Percentiles rank a stretch among this genome's conserved stretches.
Evolutionary conservation across 2,888 invertebrate species (phyloP).

Genomic region (Platycnemis pennipes): DNA sequence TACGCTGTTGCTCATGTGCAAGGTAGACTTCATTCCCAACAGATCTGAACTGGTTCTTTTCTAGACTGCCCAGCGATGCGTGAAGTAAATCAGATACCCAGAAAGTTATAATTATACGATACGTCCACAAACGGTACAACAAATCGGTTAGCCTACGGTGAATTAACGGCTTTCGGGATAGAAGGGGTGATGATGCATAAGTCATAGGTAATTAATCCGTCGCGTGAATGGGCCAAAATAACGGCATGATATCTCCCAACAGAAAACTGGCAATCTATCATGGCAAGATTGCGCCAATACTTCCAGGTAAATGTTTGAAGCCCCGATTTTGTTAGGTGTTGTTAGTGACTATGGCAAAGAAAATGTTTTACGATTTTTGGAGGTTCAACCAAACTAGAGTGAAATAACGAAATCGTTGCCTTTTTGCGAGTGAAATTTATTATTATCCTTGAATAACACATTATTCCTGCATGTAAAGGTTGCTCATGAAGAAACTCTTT

Average conservation of each 20-base stretch:
- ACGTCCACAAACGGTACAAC: not conserved
- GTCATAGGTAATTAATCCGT: not conserved
- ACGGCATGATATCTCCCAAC: not conserved
- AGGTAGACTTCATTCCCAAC: not conserved
- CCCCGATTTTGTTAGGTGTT: not conserved
- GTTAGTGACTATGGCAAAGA: no score
- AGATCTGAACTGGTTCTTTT: not conserved
- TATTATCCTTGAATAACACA: no score
- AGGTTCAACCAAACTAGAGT: no score
- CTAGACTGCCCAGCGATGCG: not conserved
- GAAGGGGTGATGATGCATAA: not conserved
- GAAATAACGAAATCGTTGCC: no score
- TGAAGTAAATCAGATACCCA: not conserved
- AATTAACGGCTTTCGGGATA: not conserved
- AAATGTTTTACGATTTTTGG: no score
- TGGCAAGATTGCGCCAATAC: not conserved
- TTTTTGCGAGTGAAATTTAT: no score
- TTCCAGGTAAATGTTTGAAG: not conserved
- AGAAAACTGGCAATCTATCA: not conserved
- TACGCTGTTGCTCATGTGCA: not conserved
- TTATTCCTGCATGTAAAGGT: no score
- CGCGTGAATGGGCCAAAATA: not conserved
- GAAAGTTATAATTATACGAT: not conserved
- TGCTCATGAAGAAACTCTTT: no score
- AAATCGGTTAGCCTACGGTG: not conserved